phyloP scores from a whole-genome alignment of 2,113 vertebrate species.

The Tyrannus savana region DNA sequence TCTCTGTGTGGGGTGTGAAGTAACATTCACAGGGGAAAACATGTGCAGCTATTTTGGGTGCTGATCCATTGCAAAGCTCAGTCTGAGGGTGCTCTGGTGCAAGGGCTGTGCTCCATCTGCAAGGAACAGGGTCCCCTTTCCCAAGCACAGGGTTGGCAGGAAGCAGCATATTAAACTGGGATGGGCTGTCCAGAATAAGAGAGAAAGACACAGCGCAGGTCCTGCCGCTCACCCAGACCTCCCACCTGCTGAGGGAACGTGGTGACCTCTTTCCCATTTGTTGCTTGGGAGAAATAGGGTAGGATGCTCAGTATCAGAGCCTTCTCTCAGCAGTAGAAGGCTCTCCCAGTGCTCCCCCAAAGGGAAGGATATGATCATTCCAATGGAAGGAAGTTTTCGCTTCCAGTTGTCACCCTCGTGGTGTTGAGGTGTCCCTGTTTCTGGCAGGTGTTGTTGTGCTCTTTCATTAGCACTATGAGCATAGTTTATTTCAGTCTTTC shows the following conservation, averaged over 20 bases:
- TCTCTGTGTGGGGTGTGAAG: background rate
- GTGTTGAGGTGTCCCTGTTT: background rate
- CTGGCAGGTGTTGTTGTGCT: background rate
- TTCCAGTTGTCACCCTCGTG: background rate
- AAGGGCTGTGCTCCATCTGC: background rate
- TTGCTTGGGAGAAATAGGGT: background rate
- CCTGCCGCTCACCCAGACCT: background rate
- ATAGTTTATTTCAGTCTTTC: background rate
- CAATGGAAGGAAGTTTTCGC: background rate
- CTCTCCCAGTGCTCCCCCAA: background rate
- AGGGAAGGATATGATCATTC: background rate
- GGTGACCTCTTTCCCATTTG: background rate
- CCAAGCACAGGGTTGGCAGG: background rate
- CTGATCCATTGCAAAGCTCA: background rate
- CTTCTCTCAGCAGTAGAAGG: background rate
- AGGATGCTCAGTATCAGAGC: background rate
- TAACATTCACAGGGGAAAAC: background rate
- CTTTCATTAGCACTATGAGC: background rate
- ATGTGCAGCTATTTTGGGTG: background rate
- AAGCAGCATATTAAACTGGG: background rate
- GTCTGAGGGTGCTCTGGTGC: background rate
- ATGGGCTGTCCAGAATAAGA: background rate
- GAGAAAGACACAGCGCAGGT: rapidly evolving
- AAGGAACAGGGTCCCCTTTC: background rate
- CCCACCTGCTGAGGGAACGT: background rate